Evolutionary conservation across 2,888 invertebrate species (phyloP).

Genomic region (Atethmia centrago): DNA sequence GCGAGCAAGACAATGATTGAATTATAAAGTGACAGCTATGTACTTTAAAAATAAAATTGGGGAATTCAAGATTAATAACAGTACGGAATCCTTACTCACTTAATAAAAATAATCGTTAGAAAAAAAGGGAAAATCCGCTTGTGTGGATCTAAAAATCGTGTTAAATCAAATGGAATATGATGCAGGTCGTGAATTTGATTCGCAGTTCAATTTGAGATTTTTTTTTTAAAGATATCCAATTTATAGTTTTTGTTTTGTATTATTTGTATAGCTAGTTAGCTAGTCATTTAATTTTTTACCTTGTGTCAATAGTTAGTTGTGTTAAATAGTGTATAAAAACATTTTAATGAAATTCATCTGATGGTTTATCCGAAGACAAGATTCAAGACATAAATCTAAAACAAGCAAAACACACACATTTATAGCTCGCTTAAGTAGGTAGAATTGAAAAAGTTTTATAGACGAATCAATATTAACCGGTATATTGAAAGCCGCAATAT

Average conservation of each 20-base stretch:
- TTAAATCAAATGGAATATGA: neutral
- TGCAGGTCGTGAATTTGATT: neutral
- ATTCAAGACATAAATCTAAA: no score
- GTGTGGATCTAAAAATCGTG: neutral
- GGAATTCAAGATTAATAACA: neutral
- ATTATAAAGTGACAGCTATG: constrained; percentile 1
- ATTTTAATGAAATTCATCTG: no score
- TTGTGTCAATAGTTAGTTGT: no score
- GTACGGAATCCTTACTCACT: neutral
- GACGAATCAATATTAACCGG: neutral
- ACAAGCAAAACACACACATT: no score
- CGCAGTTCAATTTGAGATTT: neutral
- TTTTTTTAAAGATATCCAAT: neutral
- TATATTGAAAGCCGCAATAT: neutral
- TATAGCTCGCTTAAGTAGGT: neutral
- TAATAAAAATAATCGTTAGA: neutral
- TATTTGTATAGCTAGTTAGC: neutral
- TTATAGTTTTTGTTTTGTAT: neutral
- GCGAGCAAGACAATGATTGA: constrained; percentile 15
- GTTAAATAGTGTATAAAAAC: no score
- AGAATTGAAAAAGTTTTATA: neutral
- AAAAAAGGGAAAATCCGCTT: neutral
- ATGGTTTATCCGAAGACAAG: no score
- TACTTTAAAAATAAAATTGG: neutral
- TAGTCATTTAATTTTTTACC: no score